Conservation (phyloP, 2,797 vertebrate species). For the Neoniphon sammara region DNA sequence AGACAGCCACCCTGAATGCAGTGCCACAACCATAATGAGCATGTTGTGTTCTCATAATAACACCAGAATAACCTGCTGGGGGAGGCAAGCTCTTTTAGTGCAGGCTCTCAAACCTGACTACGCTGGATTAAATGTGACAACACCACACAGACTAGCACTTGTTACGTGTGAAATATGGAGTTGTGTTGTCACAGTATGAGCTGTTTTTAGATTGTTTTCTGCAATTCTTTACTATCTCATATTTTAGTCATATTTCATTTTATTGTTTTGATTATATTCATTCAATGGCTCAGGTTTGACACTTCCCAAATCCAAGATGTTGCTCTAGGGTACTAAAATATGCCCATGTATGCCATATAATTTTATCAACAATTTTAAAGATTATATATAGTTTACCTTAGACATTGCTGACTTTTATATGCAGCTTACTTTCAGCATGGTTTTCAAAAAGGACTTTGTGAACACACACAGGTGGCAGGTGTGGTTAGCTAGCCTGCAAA, state of each 20-base stretch:
- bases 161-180: slow-evolving; percentile 63
- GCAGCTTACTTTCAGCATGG: slow-evolving; percentile 1
- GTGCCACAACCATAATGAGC: slow-evolving; percentile 82
- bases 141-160: slow-evolving; percentile 57
- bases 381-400: no score
- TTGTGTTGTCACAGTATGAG: slow-evolving; percentile 13
- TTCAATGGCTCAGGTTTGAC: background rate
- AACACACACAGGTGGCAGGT: background rate
- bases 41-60: slow-evolving; percentile 83
- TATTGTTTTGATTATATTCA: background rate
- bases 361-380: no score
- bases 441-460: background rate
- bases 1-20: slow-evolving; percentile 75
- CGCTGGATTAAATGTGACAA: slow-evolving; percentile 60
- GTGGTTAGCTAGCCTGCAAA: background rate
- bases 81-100: slow-evolving; percentile 61
- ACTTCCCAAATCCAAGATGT: background rate
- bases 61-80: slow-evolving; percentile 81
- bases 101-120: slow-evolving; percentile 46
- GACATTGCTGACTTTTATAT: no score
- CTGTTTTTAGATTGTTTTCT: slow-evolving; percentile 38
- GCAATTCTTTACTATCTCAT: slow-evolving; percentile 23
- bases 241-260: slow-evolving; percentile 7
- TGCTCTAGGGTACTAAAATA: slow-evolving; percentile 16
- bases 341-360: slow-evolving; percentile 10